These are phyloP conservation scores for Tyto alba DNA, from an alignment of 2,113 vertebrate species.

Conservation along the genomic window DNA sequence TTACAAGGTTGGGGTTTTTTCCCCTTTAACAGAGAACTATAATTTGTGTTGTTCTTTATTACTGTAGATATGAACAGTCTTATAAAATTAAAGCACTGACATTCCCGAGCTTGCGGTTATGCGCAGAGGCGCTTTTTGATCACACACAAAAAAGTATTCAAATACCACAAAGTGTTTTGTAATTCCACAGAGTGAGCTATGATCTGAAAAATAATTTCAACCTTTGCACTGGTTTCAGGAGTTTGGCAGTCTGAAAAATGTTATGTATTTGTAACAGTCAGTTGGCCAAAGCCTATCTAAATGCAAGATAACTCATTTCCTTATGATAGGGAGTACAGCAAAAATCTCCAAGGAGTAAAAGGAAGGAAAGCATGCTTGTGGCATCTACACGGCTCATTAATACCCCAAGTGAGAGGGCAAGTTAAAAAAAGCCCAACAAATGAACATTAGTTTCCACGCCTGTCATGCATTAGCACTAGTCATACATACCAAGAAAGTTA, in stretches of 20 bases:
- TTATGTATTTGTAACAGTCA: background rate
- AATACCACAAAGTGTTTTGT: background rate
- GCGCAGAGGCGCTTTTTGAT: background rate
- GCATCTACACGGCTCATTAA: background rate
- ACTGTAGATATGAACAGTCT: background rate
- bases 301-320: background rate
- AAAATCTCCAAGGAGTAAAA: background rate
- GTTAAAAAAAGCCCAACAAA: background rate
- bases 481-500: background rate
- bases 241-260: background rate
- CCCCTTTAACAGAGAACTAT: background rate
- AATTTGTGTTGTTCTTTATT: background rate
- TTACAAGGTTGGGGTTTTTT: background rate
- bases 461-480: background rate
- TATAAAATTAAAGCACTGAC: background rate
- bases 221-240: background rate
- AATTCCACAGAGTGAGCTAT: background rate
- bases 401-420: background rate
- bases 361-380: background rate
- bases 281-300: background rate
- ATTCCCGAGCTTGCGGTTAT: background rate
- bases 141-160: background rate
- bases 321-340: rapidly evolving
- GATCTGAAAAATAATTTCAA: background rate
- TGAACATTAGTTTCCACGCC: background rate